Conservation (phyloP, 1,140 invertebrate species). For the Bilobella aurantiaca region DNA sequence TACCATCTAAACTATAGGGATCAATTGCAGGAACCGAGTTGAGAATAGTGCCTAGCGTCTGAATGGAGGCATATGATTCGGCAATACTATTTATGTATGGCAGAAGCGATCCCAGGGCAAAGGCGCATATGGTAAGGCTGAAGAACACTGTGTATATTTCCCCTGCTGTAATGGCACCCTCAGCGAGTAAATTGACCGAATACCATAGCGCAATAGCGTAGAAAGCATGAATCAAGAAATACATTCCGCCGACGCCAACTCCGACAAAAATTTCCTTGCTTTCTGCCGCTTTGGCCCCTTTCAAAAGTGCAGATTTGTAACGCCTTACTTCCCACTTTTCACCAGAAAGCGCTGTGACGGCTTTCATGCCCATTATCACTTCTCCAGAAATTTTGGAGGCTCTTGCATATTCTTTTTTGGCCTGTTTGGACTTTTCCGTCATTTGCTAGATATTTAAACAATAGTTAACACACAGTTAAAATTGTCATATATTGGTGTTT, state of each 20-base stretch:
- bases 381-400: constrained; percentile 61
- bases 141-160: constrained; percentile 65
- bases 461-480: no score
- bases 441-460: no score
- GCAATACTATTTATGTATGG: neutral
- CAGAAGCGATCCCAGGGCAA: constrained; percentile 45
- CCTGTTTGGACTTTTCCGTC: no score
- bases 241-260: constrained; percentile 56
- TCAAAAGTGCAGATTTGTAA: constrained; percentile 49
- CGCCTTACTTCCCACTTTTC: constrained; percentile 57
- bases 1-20: neutral
- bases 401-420: no score
- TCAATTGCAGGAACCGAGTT: neutral
- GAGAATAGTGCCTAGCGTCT: neutral
- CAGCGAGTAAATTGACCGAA: constrained; percentile 57
- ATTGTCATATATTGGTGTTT: no score
- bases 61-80: neutral
- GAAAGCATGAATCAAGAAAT: constrained; percentile 62
- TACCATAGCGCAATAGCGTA: constrained; percentile 78
- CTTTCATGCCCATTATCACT: constrained; percentile 64
- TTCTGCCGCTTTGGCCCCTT: constrained; percentile 55
- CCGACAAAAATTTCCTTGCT: constrained; percentile 63
- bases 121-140: constrained; percentile 69
- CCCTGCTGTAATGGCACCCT: constrained; percentile 52
- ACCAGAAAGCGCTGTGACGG: constrained; percentile 71